Evolutionary conservation across 2,797 vertebrate genomes (phyloP).

Genomic region (Epinephelus coioides): DNA sequence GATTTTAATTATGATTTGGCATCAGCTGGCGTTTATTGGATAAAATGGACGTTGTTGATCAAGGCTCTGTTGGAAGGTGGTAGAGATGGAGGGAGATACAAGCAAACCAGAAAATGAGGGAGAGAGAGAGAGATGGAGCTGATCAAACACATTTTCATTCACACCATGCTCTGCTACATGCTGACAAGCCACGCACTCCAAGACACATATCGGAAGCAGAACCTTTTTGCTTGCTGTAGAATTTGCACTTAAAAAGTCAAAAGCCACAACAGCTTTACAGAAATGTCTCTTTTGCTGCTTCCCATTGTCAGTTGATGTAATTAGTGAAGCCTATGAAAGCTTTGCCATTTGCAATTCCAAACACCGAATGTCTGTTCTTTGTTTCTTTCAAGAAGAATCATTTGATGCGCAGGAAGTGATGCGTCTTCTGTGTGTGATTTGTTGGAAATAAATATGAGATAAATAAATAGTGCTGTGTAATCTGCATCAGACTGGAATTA

Average conservation of each 20-base stretch:
- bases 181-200: constrained; percentile 39
- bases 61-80: constrained; percentile 72
- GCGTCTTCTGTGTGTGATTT: constrained; percentile 19
- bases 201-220: constrained; percentile 1
- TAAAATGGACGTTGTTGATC: constrained; percentile 79
- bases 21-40: constrained; percentile 70
- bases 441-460: constrained; percentile 30
- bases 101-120: constrained; percentile 52
- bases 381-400: background rate
- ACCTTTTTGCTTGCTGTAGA: constrained; percentile 1
- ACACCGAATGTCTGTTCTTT: constrained; percentile 31
- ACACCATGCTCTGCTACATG: constrained; percentile 42
- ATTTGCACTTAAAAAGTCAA: constrained; percentile 39
- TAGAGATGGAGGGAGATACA: constrained; percentile 67
- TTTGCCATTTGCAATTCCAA: constrained; percentile 26
- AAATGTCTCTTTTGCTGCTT: constrained; percentile 35
- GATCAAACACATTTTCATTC: constrained; percentile 62
- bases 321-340: constrained; percentile 34
- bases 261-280: constrained; percentile 26
- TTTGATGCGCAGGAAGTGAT: constrained; percentile 27
- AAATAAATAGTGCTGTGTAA: background rate
- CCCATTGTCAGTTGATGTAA: constrained; percentile 25
- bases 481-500: too few species aligned
- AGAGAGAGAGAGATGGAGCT: constrained; percentile 30
- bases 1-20: constrained; percentile 88